phyloP scores from a whole-genome alignment of 2,113 vertebrate species.

The Pagrus major region DNA sequence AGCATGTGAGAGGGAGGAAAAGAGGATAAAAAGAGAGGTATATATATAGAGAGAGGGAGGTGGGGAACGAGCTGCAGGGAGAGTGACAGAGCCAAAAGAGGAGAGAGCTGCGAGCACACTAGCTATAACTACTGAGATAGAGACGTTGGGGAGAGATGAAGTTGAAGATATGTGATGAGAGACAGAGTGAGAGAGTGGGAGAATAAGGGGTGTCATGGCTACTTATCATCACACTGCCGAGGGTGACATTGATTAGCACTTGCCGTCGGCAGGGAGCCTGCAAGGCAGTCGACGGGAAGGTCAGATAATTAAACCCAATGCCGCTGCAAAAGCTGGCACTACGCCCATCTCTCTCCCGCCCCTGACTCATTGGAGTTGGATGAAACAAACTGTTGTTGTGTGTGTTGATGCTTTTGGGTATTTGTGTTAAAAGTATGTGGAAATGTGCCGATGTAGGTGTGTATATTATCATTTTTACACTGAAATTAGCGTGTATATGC shows the following conservation, averaged over 20 bases:
- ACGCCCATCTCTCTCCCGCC: conserved; percentile 20
- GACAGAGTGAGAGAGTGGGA: conserved; percentile 30
- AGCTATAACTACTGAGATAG: conserved; percentile 26
- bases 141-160: conserved; percentile 40
- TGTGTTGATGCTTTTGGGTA: neutral
- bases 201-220: conserved; percentile 63
- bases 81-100: conserved; percentile 4
- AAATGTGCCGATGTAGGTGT: conserved; percentile 28
- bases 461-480: too few relatives aligned
- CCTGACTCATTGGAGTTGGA: conserved; percentile 5
- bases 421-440: conserved; percentile 9
- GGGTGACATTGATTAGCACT: conserved; percentile 78
- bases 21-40: conserved; percentile 4
- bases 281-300: conserved; percentile 64
- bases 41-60: conserved; percentile 1
- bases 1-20: neutral
- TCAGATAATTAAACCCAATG: conserved; percentile 79
- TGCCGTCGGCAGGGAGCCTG: conserved; percentile 55
- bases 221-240: conserved; percentile 67
- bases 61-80: neutral
- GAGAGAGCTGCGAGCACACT: conserved; percentile 3
- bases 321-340: conserved; percentile 65
- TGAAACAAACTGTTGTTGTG: conserved; percentile 16
- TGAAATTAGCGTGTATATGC: too few relatives aligned
- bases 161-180: conserved; percentile 50